These are phyloP conservation scores for Agrochola macilenta DNA, from an alignment of 2,888 invertebrate species.

Conservation along the genomic window DNA sequence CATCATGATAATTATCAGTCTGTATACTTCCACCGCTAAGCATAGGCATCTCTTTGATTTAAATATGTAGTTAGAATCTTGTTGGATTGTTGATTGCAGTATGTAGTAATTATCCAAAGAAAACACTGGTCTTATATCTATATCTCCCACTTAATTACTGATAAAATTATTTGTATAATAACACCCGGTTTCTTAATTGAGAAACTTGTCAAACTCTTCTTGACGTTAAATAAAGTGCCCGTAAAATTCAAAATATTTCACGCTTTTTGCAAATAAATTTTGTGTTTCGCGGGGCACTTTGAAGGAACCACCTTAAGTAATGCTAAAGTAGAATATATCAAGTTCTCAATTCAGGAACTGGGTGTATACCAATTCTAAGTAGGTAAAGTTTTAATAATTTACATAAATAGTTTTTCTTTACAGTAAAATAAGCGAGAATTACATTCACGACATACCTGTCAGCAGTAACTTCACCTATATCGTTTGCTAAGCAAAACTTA, in stretches of 20 bases:
- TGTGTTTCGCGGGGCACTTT: background rate
- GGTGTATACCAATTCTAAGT: background rate
- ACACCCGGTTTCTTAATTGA: too few relatives aligned
- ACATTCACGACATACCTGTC: conserved; percentile 16
- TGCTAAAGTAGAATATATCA: too few relatives aligned
- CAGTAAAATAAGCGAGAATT: background rate
- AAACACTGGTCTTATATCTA: background rate
- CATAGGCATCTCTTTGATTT: too few relatives aligned
- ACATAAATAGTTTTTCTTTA: background rate
- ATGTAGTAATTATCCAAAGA: background rate
- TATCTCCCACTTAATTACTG: too few relatives aligned
- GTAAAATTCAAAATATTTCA: too few relatives aligned
- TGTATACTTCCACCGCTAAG: too few relatives aligned
- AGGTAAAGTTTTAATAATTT: background rate
- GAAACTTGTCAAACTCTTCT: too few relatives aligned
- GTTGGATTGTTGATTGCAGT: background rate
- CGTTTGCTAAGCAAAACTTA: background rate
- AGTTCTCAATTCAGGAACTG: background rate
- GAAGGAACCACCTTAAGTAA: background rate
- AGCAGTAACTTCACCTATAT: conserved; percentile 14
- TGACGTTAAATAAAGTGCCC: too few relatives aligned
- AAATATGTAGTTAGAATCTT: background rate
- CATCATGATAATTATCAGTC: too few relatives aligned
- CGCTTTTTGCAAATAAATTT: background rate
- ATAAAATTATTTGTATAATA: too few relatives aligned